phyloP scores from a whole-genome alignment of 2,113 vertebrate species.

The Sapayoa aenigma region DNA sequence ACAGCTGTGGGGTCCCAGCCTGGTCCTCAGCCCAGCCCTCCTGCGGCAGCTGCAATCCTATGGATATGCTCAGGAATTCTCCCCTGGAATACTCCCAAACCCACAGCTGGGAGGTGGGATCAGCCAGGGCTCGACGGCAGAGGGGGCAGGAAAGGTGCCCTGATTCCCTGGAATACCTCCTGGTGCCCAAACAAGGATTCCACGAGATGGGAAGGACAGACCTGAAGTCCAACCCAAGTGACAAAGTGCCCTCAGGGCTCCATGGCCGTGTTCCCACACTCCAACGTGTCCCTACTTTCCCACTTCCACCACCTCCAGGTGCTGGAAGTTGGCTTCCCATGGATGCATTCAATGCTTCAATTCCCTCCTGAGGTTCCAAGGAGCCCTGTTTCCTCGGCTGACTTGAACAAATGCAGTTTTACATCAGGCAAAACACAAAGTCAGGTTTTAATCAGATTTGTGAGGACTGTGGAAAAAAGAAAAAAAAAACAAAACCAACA shows the following conservation, averaged over 20 bases:
- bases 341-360: not conserved
- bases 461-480: not conserved
- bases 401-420: not conserved
- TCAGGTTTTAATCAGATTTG: not conserved
- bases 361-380: not conserved
- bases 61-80: conserved; percentile 9
- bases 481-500: no score
- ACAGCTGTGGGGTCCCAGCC: no score
- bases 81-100: not conserved
- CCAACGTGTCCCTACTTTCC: not conserved
- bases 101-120: not conserved
- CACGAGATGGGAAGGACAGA: not conserved
- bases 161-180: not conserved
- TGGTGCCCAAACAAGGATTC: not conserved
- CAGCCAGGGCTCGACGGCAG: not conserved
- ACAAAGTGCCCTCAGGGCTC: not conserved
- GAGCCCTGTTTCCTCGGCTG: not conserved
- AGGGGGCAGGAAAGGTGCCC: not conserved
- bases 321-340: not conserved
- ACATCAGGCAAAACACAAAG: not conserved
- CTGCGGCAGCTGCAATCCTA: conserved; percentile 13
- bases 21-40: no score
- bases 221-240: no score
- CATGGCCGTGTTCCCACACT: not conserved
- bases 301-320: not conserved